Evolutionary conservation across 2,888 invertebrate genomes (phyloP).

Genomic region (Allygus modestus): DNA sequence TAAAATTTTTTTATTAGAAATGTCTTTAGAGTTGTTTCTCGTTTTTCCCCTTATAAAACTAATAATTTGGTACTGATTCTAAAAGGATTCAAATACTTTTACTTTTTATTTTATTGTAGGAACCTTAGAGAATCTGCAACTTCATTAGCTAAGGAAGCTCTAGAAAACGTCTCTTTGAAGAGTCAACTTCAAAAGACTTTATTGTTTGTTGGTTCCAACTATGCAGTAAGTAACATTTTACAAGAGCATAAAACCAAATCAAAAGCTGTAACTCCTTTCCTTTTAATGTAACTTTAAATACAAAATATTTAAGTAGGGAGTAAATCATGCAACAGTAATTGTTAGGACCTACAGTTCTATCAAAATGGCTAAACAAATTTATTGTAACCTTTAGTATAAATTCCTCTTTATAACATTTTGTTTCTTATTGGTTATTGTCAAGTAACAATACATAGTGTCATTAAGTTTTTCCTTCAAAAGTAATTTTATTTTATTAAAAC

Average conservation of each 20-base stretch:
- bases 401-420: background rate
- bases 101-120: background rate
- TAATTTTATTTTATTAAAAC: too few relatives aligned
- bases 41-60: too few relatives aligned
- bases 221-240: constrained; percentile 78
- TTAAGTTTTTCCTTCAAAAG: too few relatives aligned
- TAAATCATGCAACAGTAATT: background rate
- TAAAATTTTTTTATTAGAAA: too few relatives aligned
- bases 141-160: background rate
- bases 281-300: too few relatives aligned
- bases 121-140: constrained; percentile 38
- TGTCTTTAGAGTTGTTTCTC: too few relatives aligned
- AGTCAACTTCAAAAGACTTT: constrained; percentile 77
- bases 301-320: too few relatives aligned
- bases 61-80: too few relatives aligned
- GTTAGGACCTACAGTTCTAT: background rate
- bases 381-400: background rate
- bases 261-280: too few relatives aligned
- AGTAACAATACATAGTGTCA: too few relatives aligned
- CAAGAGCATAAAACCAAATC: background rate
- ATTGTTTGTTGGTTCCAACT: constrained; percentile 82
- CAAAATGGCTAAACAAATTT: background rate
- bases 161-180: constrained; percentile 69
- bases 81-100: too few relatives aligned
- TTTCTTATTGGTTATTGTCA: background rate